Evolutionary conservation across 2,113 vertebrate species (phyloP), one percentile per base, ranked within the genome.

Genomic region (Sceloporus undulatus): DNA sequence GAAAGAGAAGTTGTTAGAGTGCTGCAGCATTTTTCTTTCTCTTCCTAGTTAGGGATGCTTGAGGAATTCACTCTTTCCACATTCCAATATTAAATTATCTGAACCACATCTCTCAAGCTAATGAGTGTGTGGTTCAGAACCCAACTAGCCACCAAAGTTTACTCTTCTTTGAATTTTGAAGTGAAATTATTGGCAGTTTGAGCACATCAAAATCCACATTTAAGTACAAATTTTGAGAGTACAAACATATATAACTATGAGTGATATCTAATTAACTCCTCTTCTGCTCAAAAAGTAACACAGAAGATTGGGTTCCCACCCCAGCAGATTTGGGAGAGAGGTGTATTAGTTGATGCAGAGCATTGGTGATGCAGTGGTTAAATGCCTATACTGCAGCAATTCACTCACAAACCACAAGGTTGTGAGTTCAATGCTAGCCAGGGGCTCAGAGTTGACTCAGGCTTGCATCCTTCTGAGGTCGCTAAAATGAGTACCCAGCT

Each of bases 1-100:
- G 81, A 82, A 68, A 91, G 86, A 86, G 79, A 84, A 81, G 73
- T 90, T 86, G 25, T 19, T 92, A 87, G 79, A 82, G 92, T 89
- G 89, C 4, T 54, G 40, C 13, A 77, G 27, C 23, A 77, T 77
- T 77, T 42, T 34, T 40, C 16, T 23, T 42, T 42, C 34, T 5
- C 8, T 38, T 77, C 8, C 21, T 77, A 25, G 74, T 52, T 75
- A 75, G 74, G 6, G 34, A 42, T 40, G 18, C 5, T 40, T 75
- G 74, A 75, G 38, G 7, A 42, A 75, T 40, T 21, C 14, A 14
- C 6, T 75, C 38, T 75, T 19, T 75, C 19, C 16, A 75, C 40
- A 38, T 75, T 42, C 29, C 73, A 38, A 40, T 40, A 75, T 40
- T 18, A 40, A 18, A 73, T 73, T 29, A 73, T 29, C 5, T n/a